Percentiles rank a stretch among this genome's conserved stretches.
Conservation (phyloP, 2,113 vertebrate genomes). For the Balaenoptera acutorostrata region DNA sequence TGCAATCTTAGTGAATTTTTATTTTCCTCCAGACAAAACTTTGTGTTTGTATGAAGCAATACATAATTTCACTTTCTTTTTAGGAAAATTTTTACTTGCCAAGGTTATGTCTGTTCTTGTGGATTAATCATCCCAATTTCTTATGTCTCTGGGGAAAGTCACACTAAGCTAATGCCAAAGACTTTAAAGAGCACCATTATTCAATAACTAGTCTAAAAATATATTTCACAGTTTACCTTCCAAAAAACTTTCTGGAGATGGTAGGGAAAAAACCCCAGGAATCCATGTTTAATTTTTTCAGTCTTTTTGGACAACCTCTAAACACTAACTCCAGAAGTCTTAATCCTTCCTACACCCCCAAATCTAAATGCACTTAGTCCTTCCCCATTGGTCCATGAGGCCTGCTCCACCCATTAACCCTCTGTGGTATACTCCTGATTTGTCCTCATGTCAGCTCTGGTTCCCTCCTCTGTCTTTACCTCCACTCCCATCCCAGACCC, state of each 20-base stretch:
- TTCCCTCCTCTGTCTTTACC: background rate
- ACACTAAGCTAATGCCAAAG: background rate
- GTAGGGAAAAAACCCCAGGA: background rate
- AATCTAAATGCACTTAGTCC: background rate
- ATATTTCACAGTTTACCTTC: background rate
- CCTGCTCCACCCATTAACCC: background rate
- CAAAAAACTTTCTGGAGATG: background rate
- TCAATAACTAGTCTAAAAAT: constrained; percentile 39
- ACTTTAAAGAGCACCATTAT: constrained; percentile 10
- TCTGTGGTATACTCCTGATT: background rate
- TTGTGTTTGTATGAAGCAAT: background rate
- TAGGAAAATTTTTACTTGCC: background rate
- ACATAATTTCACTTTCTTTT: background rate
- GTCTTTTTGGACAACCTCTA: background rate
- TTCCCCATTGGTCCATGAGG: background rate
- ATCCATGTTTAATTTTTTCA: background rate
- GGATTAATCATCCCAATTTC: constrained; percentile 25
- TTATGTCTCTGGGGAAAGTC: constrained; percentile 20
- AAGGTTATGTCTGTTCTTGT: background rate
- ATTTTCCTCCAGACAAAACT: background rate
- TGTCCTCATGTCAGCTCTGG: background rate
- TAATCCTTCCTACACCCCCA: background rate
- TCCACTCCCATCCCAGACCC: background rate
- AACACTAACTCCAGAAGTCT: background rate
- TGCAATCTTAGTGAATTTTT: background rate